A percentile compares a stretch with the other conserved stretches of the same genome.
Conservation (phyloP, 30 jellyfish, hydroid and myxozoan species). For the Nemopilema nomurai region DNA sequence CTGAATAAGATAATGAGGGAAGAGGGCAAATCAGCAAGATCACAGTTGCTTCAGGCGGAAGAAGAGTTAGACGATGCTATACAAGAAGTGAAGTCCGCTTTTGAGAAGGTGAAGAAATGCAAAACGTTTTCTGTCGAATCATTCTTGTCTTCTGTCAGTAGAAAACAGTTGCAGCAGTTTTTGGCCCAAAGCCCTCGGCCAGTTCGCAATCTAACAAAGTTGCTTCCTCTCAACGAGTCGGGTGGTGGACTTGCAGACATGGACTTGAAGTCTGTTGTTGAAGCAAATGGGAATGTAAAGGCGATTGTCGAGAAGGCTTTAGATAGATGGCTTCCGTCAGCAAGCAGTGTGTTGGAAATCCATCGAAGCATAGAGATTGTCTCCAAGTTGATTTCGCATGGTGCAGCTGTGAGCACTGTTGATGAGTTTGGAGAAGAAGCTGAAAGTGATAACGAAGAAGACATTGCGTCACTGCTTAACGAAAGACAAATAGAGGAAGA, state of each 20-base stretch:
- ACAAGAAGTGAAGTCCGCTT: conserved; percentile 6
- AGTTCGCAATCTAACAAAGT: not conserved
- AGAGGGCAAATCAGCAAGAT: not conserved
- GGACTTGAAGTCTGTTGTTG: conserved; percentile 11
- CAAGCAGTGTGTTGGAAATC: not conserved
- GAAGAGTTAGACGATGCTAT: conserved; percentile 21
- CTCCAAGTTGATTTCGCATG: conserved; percentile 13
- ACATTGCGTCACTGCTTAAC: conserved; percentile 13
- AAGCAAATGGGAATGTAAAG: not conserved
- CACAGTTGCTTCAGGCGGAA: not conserved
- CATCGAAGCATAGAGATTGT: conserved; percentile 9
- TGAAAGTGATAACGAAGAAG: conserved; percentile 55
- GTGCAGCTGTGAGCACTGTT: conserved; percentile 12
- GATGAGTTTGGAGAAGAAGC: conserved; percentile 29
- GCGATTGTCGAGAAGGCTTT: conserved; percentile 19
- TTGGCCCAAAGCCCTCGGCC: conserved; percentile 8
- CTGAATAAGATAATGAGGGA: conserved; percentile 4
- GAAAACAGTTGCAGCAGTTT: conserved; percentile 19
- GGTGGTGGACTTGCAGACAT: not conserved
- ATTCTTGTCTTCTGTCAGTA: conserved; percentile 5
- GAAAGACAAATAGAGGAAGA: conserved; percentile 42
- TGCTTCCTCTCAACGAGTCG: not conserved
- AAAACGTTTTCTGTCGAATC: conserved; percentile 10
- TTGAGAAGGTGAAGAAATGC: conserved; percentile 19
- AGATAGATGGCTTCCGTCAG: conserved; percentile 49